These are phyloP conservation scores for Stenurella melanura DNA, from an alignment of 2,888 invertebrate genomes.

Conservation along the genomic window DNA sequence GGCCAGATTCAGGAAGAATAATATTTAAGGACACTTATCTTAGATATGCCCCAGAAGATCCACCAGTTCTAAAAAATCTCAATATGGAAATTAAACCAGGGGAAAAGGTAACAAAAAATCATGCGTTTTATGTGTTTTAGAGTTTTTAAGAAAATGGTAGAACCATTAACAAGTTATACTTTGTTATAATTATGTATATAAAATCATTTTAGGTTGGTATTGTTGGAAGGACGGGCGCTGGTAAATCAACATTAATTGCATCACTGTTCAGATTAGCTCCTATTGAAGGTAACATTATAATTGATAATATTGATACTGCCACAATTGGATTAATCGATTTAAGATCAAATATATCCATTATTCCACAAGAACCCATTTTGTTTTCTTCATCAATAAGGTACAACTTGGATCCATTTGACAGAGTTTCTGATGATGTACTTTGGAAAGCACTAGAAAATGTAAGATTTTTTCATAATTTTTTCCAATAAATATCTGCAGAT, in stretches of 20 bases:
- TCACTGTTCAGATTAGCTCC: conserved; percentile 89
- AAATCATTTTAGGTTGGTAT: conserved; percentile 80
- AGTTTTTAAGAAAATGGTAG: no score
- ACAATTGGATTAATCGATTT: conserved; percentile 85
- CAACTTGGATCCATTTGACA: conserved; percentile 90
- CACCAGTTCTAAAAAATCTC: conserved; percentile 82
- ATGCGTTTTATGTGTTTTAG: no score
- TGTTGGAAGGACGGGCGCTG: conserved; percentile 92
- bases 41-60: conserved; percentile 78
- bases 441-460: conserved; percentile 86
- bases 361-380: conserved; percentile 87
- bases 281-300: conserved; percentile 84
- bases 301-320: conserved; percentile 85
- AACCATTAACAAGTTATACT: no score
- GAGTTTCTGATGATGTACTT: conserved; percentile 82
- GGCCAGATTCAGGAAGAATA: conserved; percentile 80
- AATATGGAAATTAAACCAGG: conserved; percentile 79
- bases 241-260: conserved; percentile 87
- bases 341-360: conserved; percentile 88
- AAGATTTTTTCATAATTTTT: conserved; percentile 29
- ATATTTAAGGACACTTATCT: conserved; percentile 79
- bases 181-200: background rate
- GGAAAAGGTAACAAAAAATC: conserved; percentile 77
- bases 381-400: conserved; percentile 89
- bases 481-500: no score